A percentile compares a stretch with the other conserved stretches of the same genome.
These are phyloP conservation scores for Scrobipalpa atriplicella DNA, from an alignment of 2,888 invertebrate genomes.

Conservation along the genomic window DNA sequence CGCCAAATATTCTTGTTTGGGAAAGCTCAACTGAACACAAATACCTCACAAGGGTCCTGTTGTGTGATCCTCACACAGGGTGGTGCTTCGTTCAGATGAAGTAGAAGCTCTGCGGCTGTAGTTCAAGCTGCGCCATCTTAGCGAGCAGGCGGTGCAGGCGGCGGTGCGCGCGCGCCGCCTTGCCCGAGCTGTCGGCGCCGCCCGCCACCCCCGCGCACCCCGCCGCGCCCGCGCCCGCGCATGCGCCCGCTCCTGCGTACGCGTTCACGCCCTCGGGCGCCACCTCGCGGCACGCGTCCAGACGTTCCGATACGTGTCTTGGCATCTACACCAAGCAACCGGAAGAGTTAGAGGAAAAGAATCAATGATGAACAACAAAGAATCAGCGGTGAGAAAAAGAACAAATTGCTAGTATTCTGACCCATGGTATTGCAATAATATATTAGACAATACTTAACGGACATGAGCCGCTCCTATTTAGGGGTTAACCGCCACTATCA, in stretches of 20 bases:
- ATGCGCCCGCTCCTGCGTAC: slow-evolving; percentile 86
- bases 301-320: slow-evolving; percentile 92
- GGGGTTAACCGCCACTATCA: too few relatives aligned
- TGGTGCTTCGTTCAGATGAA: slow-evolving; percentile 53
- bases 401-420: too few relatives aligned
- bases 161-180: slow-evolving; percentile 86
- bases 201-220: slow-evolving; percentile 85
- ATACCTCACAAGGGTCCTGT: not conserved
- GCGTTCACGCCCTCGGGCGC: slow-evolving; percentile 69
- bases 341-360: too few relatives aligned
- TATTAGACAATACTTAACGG: too few relatives aligned
- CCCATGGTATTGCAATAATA: too few relatives aligned
- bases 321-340: slow-evolving; percentile 89
- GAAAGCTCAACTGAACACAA: not conserved
- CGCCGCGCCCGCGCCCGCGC: slow-evolving; percentile 78
- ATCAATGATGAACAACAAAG: not conserved
- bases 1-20: too few relatives aligned
- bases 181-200: slow-evolving; percentile 25
- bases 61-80: not conserved
- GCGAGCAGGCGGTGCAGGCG: slow-evolving; percentile 97
- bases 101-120: slow-evolving; percentile 74
- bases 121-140: slow-evolving; percentile 98
- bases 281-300: slow-evolving; percentile 94
- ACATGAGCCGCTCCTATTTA: too few relatives aligned
- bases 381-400: too few relatives aligned